A percentile compares a stretch with the other conserved stretches of the same genome.
These are phyloP conservation scores for Drosophila pachea DNA, from an alignment of 1,140 invertebrate genomes.

Conservation along the genomic window DNA sequence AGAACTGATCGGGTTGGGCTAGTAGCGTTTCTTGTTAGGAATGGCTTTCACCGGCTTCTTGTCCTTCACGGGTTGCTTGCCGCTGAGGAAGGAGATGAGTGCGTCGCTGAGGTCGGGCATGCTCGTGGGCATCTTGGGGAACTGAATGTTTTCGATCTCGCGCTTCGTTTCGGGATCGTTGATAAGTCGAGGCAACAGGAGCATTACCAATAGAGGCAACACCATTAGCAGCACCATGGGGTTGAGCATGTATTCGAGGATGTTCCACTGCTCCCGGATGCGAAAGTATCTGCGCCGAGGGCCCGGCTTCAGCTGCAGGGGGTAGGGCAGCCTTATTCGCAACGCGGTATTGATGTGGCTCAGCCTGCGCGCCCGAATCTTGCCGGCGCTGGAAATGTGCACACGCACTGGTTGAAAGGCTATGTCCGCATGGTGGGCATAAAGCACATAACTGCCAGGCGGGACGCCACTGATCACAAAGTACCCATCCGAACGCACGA, in stretches of 20 bases:
- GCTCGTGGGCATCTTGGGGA: constrained; percentile 73
- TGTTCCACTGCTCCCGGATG: constrained; percentile 91
- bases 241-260: constrained; percentile 95
- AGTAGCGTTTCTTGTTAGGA: neutral
- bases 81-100: constrained; percentile 88
- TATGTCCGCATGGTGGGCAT: constrained; percentile 93
- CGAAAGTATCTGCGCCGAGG: constrained; percentile 93
- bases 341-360: constrained; percentile 94
- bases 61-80: constrained; percentile 59
- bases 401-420: constrained; percentile 92
- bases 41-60: constrained; percentile 8
- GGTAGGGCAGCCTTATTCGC: constrained; percentile 91
- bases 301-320: constrained; percentile 90
- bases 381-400: constrained; percentile 97
- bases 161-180: constrained; percentile 96
- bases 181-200: constrained; percentile 96
- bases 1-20: no score
- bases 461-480: constrained; percentile 93
- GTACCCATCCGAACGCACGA: constrained; percentile 92
- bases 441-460: constrained; percentile 96
- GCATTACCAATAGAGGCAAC: constrained; percentile 91
- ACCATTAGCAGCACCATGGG: constrained; percentile 99
- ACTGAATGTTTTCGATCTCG: constrained; percentile 91
- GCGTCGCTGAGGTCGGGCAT: constrained; percentile 94
- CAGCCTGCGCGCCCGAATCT: constrained; percentile 94